Percentiles rank a stretch among this genome's conserved stretches.
These are phyloP conservation scores for Ramazzottius varieornatus DNA, from an alignment of 2,888 invertebrate genomes.

Conservation along the genomic window DNA sequence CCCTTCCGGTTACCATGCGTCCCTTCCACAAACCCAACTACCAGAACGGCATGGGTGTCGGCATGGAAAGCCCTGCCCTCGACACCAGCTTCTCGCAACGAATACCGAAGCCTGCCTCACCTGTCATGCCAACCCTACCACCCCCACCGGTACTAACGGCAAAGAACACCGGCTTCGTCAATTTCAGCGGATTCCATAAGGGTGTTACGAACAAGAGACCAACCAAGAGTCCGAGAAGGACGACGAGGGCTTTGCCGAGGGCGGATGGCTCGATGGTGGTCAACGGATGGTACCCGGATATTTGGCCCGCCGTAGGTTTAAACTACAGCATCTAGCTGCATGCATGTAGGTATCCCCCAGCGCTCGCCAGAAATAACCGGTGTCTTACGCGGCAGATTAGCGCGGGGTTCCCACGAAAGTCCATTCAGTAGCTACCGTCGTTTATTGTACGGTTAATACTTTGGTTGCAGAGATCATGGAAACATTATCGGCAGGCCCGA, in stretches of 20 bases:
- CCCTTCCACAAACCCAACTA: background rate
- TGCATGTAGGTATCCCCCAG: background rate
- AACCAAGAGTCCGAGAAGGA: background rate
- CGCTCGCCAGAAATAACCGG: too few relatives aligned
- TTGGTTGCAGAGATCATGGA: background rate
- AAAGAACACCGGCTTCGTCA: background rate
- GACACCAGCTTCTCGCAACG: background rate
- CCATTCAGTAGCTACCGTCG: too few relatives aligned
- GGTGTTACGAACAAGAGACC: background rate
- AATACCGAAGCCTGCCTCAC: background rate
- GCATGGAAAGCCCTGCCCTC: background rate
- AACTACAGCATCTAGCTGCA: slow-evolving; percentile 4
- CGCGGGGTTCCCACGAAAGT: too few relatives aligned
- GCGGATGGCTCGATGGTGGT: background rate
- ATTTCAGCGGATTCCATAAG: background rate
- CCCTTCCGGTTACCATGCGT: background rate
- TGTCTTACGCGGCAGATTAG: too few relatives aligned
- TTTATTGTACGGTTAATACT: too few relatives aligned
- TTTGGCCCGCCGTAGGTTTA: slow-evolving; percentile 4
- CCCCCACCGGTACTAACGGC: background rate
- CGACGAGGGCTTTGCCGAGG: background rate
- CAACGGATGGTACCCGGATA: background rate
- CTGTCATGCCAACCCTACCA: background rate
- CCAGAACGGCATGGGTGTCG: background rate
- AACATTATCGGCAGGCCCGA: background rate